These are phyloP conservation scores for Plagodis dolabraria DNA, from an alignment of 2,888 invertebrate genomes.

Conservation along the genomic window DNA sequence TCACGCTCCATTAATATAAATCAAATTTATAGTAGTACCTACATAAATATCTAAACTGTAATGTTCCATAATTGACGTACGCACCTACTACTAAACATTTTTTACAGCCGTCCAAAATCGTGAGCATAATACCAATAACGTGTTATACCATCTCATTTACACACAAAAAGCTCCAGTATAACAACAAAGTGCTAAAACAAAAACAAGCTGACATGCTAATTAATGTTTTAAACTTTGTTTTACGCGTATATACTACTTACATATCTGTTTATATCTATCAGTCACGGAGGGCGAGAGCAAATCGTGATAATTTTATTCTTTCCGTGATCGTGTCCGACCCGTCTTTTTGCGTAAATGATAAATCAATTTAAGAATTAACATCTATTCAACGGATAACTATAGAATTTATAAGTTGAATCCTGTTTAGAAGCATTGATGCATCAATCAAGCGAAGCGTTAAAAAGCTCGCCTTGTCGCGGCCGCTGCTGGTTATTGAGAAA, in stretches of 20 bases:
- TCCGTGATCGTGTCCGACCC: slow-evolving; percentile 69
- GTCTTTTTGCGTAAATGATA: slow-evolving; percentile 44
- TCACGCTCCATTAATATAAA: slow-evolving; percentile 5
- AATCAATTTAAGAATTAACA: slow-evolving; percentile 44
- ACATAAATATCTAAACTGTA: background rate
- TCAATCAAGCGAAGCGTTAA: slow-evolving; percentile 30
- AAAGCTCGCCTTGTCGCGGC: slow-evolving; percentile 26
- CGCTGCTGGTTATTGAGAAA: slow-evolving; percentile 21
- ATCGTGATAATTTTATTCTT: slow-evolving; percentile 63
- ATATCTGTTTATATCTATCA: slow-evolving; percentile 30
- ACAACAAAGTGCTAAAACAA: slow-evolving; percentile 43
- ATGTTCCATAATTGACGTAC: slow-evolving; percentile 21
- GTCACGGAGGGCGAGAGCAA: slow-evolving; percentile 52
- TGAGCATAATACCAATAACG: slow-evolving; percentile 36
- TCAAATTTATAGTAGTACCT: background rate
- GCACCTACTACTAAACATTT: slow-evolving; percentile 10
- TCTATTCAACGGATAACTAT: slow-evolving; percentile 39
- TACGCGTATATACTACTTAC: slow-evolving; percentile 8
- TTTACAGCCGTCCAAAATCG: slow-evolving; percentile 31
- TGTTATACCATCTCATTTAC: slow-evolving; percentile 26
- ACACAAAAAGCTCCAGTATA: slow-evolving; percentile 43
- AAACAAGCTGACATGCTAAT: slow-evolving; percentile 55
- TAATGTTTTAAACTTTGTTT: slow-evolving; percentile 40
- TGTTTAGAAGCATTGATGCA: slow-evolving; percentile 32
- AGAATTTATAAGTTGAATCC: slow-evolving; percentile 13